A percentile compares a stretch with the other conserved stretches of the same genome.
Evolutionary conservation across 1,140 invertebrate species (phyloP).

Genomic region (Papilio machaon): DNA sequence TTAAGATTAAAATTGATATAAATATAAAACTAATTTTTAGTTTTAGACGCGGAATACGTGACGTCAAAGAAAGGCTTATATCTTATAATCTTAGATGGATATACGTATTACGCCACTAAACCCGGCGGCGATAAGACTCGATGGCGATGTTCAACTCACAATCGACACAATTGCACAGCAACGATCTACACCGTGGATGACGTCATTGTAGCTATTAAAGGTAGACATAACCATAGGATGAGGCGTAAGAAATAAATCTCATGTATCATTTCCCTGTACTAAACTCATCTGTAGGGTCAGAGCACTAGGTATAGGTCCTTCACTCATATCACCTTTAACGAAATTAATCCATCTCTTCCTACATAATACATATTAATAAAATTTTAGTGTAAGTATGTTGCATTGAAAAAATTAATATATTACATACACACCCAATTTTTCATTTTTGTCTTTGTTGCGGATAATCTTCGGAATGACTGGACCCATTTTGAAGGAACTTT

Average conservation of each 20-base stretch:
- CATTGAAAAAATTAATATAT: too few species aligned
- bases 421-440: too few species aligned
- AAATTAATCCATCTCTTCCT: too few species aligned
- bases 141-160: conserved; percentile 48
- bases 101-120: conserved; percentile 40
- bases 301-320: too few species aligned
- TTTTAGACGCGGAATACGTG: conserved; percentile 41
- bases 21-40: background rate
- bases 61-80: conserved; percentile 47
- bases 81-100: conserved; percentile 42
- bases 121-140: background rate
- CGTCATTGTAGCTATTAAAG: conserved; percentile 22
- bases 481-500: too few species aligned
- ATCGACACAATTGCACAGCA: conserved; percentile 39
- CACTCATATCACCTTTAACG: too few species aligned
- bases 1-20: background rate
- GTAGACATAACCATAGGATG: conserved; percentile 39
- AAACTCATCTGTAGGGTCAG: too few species aligned
- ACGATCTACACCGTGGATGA: conserved; percentile 35
- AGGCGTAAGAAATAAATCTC: background rate
- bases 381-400: too few species aligned
- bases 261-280: background rate
- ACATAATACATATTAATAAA: too few species aligned
- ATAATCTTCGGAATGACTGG: too few species aligned
- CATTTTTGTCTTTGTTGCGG: too few species aligned